A percentile compares a stretch with the other conserved stretches of the same genome.
Conservation (phyloP, 1,140 invertebrate genomes). For the Heliconius hermathena region DNA sequence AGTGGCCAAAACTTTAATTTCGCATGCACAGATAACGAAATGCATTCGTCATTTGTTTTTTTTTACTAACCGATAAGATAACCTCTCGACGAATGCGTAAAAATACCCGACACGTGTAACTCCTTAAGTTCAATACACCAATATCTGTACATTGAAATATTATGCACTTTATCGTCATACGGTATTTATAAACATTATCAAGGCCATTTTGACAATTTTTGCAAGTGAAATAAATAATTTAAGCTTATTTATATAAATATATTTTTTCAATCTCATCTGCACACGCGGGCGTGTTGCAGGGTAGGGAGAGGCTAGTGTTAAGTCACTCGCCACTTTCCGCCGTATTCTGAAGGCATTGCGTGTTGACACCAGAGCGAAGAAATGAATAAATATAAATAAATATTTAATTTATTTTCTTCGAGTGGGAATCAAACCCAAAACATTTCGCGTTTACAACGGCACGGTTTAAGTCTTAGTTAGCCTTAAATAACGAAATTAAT, state of each 20-base stretch:
- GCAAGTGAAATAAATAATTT: not conserved
- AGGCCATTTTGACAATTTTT: slow-evolving; percentile 9
- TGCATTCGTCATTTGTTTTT: slow-evolving; percentile 61
- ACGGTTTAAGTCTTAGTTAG: too few species aligned
- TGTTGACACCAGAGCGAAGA: too few species aligned
- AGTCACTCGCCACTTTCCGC: too few species aligned
- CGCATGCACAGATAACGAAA: slow-evolving; percentile 40
- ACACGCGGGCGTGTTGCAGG: too few species aligned
- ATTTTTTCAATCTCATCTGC: too few species aligned
- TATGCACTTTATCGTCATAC: slow-evolving; percentile 30
- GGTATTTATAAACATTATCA: slow-evolving; percentile 19
- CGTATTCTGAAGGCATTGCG: too few species aligned
- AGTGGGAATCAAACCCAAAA: too few species aligned
- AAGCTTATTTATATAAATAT: not conserved
- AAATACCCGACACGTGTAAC: slow-evolving; percentile 49
- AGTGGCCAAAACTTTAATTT: not conserved
- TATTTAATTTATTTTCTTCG: too few species aligned
- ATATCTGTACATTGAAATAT: slow-evolving; percentile 23
- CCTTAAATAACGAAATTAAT: too few species aligned
- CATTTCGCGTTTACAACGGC: too few species aligned
- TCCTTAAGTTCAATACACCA: slow-evolving; percentile 31
- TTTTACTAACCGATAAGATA: slow-evolving; percentile 48
- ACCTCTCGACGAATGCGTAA: slow-evolving; percentile 32
- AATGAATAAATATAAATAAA: too few species aligned
- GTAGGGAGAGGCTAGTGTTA: too few species aligned